Conservation (phyloP, 1,140 invertebrate species). For the Dysdera silvatica region DNA sequence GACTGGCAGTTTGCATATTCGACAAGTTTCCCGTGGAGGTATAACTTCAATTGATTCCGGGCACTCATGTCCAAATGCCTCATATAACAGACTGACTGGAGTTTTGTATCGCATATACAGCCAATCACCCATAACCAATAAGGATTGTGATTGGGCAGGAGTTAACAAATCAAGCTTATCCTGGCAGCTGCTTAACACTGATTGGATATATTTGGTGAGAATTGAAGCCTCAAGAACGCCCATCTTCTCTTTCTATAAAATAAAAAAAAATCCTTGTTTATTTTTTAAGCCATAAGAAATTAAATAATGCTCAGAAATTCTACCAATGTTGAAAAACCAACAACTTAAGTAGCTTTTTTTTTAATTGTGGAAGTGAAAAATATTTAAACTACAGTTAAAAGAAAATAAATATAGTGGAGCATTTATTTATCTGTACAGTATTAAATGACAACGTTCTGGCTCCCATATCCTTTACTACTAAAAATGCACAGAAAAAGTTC, state of each 20-base stretch:
- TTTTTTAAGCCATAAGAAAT: too few relatives aligned
- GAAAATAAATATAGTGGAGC: too few relatives aligned
- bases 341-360: too few relatives aligned
- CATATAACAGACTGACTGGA: background rate
- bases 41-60: background rate
- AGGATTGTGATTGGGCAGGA: slow-evolving; percentile 14
- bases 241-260: slow-evolving; percentile 7
- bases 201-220: slow-evolving; percentile 10
- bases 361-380: too few relatives aligned
- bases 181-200: slow-evolving; percentile 12
- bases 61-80: slow-evolving; percentile 8
- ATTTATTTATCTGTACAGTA: too few relatives aligned
- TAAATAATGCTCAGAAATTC: too few relatives aligned
- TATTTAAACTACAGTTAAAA: too few relatives aligned
- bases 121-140: slow-evolving; percentile 20
- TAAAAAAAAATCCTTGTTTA: too few relatives aligned
- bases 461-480: too few relatives aligned
- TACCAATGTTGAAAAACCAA: too few relatives aligned
- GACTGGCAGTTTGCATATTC: slow-evolving; percentile 14
- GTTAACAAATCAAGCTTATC: slow-evolving; percentile 20
- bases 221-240: slow-evolving; percentile 3
- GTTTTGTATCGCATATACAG: slow-evolving; percentile 5
- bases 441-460: too few relatives aligned
- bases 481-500: too few relatives aligned
- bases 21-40: slow-evolving; percentile 11